Evolutionary conservation across 2,113 vertebrate species (phyloP), one percentile per base, ranked within the genome.

Genomic region (Origma solitaria): DNA sequence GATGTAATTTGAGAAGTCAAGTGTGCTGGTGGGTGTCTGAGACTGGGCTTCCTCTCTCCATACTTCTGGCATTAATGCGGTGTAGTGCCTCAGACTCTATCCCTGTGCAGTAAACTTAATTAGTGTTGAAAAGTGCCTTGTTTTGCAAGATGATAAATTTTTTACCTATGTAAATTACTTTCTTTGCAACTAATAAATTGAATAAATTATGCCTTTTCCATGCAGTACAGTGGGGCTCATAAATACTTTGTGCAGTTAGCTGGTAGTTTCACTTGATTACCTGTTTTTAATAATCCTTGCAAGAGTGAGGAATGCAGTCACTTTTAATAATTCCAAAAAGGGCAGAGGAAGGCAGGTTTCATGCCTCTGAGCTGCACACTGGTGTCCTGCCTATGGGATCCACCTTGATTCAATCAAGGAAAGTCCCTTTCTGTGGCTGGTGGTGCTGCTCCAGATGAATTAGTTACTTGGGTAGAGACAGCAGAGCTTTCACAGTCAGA

Each of bases 211-310:
- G 68, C 21, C 27, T 97, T 95, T 95, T 96, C 88, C 70, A 10
- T 70, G 89, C 62, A 35, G 58, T 95, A 38, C 42, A n/a, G 78
- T 44, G 37, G n/a, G 90, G 70, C 88, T 95, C 33, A 88, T 97
- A 97, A 98, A 97, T 91, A 93, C 92, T 33, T 53, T 7, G 53
- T 70, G 90, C 95, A 61, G 90, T 89, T 90, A 66, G 44, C 81
- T 70, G 92, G 79, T 61, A 77, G 94, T 97, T 97, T 98, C 95
- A 94, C 96, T 96, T 96, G 94, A 97, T 98, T 98, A 96, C 92
- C 93, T 87, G 80, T 47, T 95, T 96, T 86, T 97, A 95, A 49
- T 88, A 90, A 66, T 97, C 94, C 82, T 85, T 69, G 85, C 84
- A 88, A 95, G 92, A 96, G 82, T 33, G 37, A 86, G 79, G 61